phyloP scores from a whole-genome alignment of 2,797 vertebrate species.

The Acridotheres tristis region DNA sequence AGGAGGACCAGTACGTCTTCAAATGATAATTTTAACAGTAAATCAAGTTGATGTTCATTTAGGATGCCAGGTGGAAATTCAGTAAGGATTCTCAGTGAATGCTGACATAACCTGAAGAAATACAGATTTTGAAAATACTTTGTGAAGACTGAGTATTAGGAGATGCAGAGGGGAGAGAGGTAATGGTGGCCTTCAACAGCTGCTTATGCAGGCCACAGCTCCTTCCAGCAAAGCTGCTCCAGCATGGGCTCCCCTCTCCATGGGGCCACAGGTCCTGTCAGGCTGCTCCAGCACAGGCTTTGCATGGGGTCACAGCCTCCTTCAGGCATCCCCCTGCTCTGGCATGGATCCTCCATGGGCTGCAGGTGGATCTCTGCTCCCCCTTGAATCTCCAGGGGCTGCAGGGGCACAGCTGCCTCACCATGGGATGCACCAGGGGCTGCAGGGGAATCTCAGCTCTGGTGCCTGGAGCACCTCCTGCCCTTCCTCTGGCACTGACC shows the following conservation, averaged over 20 bases:
- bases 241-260: background rate
- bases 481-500: background rate
- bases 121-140: background rate
- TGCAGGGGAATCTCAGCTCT: background rate
- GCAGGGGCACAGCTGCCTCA: background rate
- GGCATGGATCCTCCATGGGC: rapidly evolving
- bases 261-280: background rate
- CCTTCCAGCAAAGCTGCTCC: background rate
- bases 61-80: background rate
- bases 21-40: background rate
- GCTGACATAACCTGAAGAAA: background rate
- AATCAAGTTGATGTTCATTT: background rate
- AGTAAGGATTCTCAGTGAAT: background rate
- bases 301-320: background rate
- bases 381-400: background rate
- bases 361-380: background rate
- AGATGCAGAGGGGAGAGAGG: background rate
- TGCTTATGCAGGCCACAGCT: background rate
- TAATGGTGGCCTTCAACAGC: background rate
- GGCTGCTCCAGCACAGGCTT: background rate
- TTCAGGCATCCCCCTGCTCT: background rate
- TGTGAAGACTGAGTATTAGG: background rate
- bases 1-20: background rate
- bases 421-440: background rate
- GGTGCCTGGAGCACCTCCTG: background rate